These are phyloP conservation scores for Pyrocoelia pectoralis DNA, from an alignment of 2,888 invertebrate genomes.

Conservation along the genomic window DNA sequence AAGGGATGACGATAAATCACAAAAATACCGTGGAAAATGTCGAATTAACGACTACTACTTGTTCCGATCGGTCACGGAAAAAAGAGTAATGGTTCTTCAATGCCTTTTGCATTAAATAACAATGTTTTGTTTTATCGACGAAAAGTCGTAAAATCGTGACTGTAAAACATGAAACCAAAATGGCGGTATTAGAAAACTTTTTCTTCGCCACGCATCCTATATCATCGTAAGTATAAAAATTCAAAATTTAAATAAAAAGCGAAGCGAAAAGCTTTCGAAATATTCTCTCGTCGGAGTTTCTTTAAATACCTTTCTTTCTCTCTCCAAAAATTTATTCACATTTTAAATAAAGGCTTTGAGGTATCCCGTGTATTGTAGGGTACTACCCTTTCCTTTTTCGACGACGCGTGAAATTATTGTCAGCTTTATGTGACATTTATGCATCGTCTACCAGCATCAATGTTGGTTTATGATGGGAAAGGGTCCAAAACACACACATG, in stretches of 20 bases:
- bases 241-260: background rate
- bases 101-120: background rate
- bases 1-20: constrained; percentile 4
- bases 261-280: background rate
- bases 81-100: background rate
- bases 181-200: too few species aligned
- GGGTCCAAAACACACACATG: background rate
- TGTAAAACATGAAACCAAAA: background rate
- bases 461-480: constrained; percentile 15
- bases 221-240: too few species aligned
- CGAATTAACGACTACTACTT: constrained; percentile 9
- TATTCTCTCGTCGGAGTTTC: background rate
- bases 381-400: constrained; percentile 11
- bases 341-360: constrained; percentile 21
- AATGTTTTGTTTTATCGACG: background rate
- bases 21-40: constrained; percentile 5
- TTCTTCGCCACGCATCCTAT: too few species aligned
- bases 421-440: constrained; percentile 32
- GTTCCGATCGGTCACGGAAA: constrained; percentile 3
- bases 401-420: constrained; percentile 33
- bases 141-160: background rate
- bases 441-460: constrained; percentile 25
- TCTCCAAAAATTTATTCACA: constrained; percentile 12
- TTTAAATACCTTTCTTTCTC: background rate
- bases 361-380: too few species aligned